Evolutionary conservation across 2,113 vertebrate genomes (phyloP).

Genomic region (Salvelinus sp.): DNA sequence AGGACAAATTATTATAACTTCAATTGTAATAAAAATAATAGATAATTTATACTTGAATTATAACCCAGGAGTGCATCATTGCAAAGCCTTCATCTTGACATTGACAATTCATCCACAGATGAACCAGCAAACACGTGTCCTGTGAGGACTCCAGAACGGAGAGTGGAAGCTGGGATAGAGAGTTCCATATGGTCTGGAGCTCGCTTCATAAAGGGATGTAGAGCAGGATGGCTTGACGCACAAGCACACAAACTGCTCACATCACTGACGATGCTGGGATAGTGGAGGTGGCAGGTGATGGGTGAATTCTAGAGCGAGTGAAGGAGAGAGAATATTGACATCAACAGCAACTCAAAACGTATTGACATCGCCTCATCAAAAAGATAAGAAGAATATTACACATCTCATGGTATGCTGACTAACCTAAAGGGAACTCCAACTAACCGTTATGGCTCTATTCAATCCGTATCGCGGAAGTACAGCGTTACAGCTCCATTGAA

Average conservation of each 20-base stretch:
- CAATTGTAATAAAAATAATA: background rate
- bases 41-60: background rate
- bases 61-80: background rate
- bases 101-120: background rate
- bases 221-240: slow-evolving; percentile 2
- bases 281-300: background rate
- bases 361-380: too few species aligned
- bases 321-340: background rate
- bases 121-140: background rate
- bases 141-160: background rate
- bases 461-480: too few species aligned
- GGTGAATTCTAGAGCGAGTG: background rate
- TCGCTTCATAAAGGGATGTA: background rate
- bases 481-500: too few species aligned
- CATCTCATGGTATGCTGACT: too few species aligned
- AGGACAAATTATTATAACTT: background rate
- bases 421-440: too few species aligned
- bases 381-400: too few species aligned
- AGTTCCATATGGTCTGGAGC: background rate
- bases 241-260: background rate
- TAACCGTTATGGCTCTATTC: too few species aligned
- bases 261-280: background rate
- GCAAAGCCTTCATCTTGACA: background rate
- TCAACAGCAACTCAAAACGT: too few species aligned
- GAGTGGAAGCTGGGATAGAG: background rate